phyloP scores from a whole-genome alignment of 2,888 invertebrate species.

The Campaea margaritaria region DNA sequence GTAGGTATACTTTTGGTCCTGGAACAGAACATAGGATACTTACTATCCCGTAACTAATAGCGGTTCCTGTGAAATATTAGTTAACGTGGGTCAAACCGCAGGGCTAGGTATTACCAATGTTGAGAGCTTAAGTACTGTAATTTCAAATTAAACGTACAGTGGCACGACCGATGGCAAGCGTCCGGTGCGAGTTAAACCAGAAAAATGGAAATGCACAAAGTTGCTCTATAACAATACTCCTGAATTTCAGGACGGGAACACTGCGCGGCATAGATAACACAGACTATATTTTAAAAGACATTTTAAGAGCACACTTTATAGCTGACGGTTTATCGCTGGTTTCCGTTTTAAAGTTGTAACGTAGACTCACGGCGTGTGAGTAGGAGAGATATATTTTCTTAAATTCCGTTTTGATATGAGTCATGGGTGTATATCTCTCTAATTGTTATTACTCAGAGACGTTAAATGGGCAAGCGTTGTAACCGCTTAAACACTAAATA shows the following conservation, averaged over 20 bases:
- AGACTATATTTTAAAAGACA: constrained; percentile 16
- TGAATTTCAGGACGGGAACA: constrained; percentile 22
- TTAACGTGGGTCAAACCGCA: too few relatives aligned
- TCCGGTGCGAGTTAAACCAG: constrained; percentile 39
- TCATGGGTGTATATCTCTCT: too few relatives aligned
- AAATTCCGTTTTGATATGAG: too few relatives aligned
- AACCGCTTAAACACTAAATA: too few relatives aligned
- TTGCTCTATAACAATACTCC: constrained; percentile 27
- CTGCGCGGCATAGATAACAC: constrained; percentile 26
- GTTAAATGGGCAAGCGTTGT: too few relatives aligned
- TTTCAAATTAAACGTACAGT: not conserved
- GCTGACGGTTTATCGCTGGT: constrained; percentile 7
- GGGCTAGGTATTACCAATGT: too few relatives aligned
- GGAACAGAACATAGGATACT: too few relatives aligned
- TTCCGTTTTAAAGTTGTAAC: constrained; percentile 1
- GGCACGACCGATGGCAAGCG: constrained; percentile 29
- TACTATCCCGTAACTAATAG: too few relatives aligned
- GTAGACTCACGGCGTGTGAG: too few relatives aligned
- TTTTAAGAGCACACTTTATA: constrained; percentile 15
- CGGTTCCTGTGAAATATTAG: not conserved
- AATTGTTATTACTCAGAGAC: too few relatives aligned
- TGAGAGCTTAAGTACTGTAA: constrained; percentile 2
- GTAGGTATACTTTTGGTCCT: too few relatives aligned
- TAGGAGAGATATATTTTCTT: too few relatives aligned
- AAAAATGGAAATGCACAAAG: constrained; percentile 45